Evolutionary conservation across 2,113 vertebrate species (phyloP).

Genomic region (Rhadina sibilatrix): DNA sequence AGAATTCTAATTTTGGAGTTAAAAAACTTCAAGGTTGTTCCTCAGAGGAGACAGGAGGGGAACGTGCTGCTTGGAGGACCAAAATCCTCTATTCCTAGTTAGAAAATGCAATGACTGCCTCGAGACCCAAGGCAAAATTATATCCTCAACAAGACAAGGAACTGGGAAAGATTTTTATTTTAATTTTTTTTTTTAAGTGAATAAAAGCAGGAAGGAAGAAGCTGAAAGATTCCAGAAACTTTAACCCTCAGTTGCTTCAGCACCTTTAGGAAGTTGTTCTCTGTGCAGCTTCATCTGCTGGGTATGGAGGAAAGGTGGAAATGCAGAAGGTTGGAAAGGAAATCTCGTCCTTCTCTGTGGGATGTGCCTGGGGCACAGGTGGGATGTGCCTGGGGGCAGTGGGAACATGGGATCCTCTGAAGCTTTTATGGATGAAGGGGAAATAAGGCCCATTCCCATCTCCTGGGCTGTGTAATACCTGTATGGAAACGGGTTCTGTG

Average conservation of each 20-base stretch:
- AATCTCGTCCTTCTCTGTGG: background rate
- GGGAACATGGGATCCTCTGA: background rate
- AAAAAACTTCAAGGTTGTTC: background rate
- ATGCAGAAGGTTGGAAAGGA: background rate
- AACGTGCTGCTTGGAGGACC: background rate
- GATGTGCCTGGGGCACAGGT: background rate
- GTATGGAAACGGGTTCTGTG: background rate
- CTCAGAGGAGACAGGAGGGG: background rate
- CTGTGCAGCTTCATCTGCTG: background rate
- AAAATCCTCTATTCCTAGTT: background rate
- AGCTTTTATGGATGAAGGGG: background rate
- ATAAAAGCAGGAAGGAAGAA: background rate
- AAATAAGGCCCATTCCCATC: background rate
- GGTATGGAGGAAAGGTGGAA: background rate
- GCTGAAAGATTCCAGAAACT: background rate
- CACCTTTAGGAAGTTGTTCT: background rate
- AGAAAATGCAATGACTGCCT: background rate
- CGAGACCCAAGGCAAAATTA: background rate
- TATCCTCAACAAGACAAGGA: background rate
- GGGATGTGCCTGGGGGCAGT: background rate
- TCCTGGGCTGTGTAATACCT: background rate
- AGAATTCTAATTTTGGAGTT: constrained; percentile 29
- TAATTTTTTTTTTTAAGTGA: background rate
- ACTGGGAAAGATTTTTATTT: background rate
- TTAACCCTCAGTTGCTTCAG: background rate